Evolutionary conservation across 2,888 invertebrate genomes (phyloP), one percentile per base, ranked within the genome.

Genomic region (Melanchra persicariae): DNA sequence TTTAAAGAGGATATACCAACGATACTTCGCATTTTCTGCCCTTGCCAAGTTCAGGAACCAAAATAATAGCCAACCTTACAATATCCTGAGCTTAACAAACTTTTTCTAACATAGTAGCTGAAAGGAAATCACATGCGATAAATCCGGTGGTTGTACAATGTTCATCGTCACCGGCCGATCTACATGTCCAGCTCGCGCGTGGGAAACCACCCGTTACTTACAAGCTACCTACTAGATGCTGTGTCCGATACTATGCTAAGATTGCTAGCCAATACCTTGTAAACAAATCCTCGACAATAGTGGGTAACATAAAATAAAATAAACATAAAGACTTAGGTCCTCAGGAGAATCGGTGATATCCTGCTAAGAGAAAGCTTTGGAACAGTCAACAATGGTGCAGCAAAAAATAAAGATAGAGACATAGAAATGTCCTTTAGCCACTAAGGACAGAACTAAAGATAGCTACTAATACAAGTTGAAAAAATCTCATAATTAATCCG

Each of bases 151-250:
- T 74, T 75, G 77, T 75, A 70, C 68, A 55, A 30, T 73, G 72
- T 72, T 73, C 85, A 89, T 90, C 88, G 85, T 85, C 85, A 84
- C 81, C 66, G 45, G 52, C 51, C 79, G 87, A 90, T 90, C 89
- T 90, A 89, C 89, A 89, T 89, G 89, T 87, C 85, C 82, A 77
- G 79, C 66, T 83, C 85, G 85, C 77, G 79, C 90, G 91, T 91
- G 91, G 91, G 91, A 88, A 89, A 85, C 81, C 64, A 45, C 78
- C 90, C 87, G 90, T 90, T 90, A 90, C 69, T 81, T 73, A 76
- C 72, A 65, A 71, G 81, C 77, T 81, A 74, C 84, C 65, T 70
- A 75, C 70, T 68, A 78, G 80, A 80, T 80, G 30, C 34, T 64
- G 63, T 64, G 47, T 61, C 66, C 51, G 80, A 80, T 80, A 80